Base-by-base conservation (phyloP, 1,140 invertebrate species). In the Aporrectodea caliginosa region DNA sequence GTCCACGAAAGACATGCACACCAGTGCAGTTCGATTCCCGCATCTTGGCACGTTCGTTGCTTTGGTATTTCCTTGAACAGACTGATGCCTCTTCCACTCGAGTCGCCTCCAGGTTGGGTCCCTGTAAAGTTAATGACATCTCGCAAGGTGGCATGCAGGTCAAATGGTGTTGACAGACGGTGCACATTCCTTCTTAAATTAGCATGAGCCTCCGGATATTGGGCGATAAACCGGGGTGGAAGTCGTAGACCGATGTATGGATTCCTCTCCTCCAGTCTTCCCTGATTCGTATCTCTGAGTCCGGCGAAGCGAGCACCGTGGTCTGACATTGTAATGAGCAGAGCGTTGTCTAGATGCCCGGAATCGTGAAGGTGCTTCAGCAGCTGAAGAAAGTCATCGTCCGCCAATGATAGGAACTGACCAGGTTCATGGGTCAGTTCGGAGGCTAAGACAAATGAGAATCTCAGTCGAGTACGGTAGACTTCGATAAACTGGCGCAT, bases 11-110 rank as follows among this genome's bases (percentile, higher is more conserved):
- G 89, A 84, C 96, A 98, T 27, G 94, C 93, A 84, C 96, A 98
- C 96, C 96, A 98, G 87, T 98, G 96, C 0, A 95, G 92, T 85
- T 95, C 94, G 75, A 98, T 94, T 35, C 92, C 93, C 1, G 95
- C 95, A 87, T 95, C 92, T n/a, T 91, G 90, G 86, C 95, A 97
- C 1, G 93, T 94, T 72, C 95, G 90, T 71, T 92, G 90, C 81
- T 92, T 90, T 12, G 89, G 86, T 30, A 90, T 86, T 78, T 85
- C 80, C n/a, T 81, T 84, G 83, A 95, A 93, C 30, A 95, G 88
- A 74, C 92, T 93, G 43, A 94, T 90, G 0, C 91, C 92, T 79
- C 93, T 88, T 34, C 91, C 43, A 22, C 43, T 58, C 22, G 22
- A 58, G n/a, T n/a, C n/a, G 43, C 22, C 43, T 58, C 6, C 43